phyloP scores from a whole-genome alignment of 2,888 invertebrate genomes.

The Argyresthia goedartella region DNA sequence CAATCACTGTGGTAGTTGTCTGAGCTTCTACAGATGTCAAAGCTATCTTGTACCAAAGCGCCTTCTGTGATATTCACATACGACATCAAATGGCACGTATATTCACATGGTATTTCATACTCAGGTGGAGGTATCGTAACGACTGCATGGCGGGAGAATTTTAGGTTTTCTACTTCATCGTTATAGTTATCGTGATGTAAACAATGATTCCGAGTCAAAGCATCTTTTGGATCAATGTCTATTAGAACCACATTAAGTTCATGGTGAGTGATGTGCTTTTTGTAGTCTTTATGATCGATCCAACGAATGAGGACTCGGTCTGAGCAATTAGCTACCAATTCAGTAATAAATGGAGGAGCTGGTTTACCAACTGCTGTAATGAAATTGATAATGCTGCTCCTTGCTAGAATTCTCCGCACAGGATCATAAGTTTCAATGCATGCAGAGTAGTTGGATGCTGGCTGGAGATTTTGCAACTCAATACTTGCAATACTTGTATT shows the following conservation, averaged over 20 bases:
- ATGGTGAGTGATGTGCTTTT: slow-evolving; percentile 34
- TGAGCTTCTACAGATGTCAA: slow-evolving; percentile 35
- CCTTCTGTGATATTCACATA: slow-evolving; percentile 26
- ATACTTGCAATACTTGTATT: slow-evolving; percentile 18
- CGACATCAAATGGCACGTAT: slow-evolving; percentile 44
- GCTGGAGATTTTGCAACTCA: slow-evolving; percentile 29
- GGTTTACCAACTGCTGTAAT: slow-evolving; percentile 45
- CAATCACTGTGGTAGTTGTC: background rate
- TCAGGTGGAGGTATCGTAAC: slow-evolving; percentile 43
- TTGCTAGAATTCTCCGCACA: slow-evolving; percentile 23
- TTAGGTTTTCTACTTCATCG: slow-evolving; percentile 18
- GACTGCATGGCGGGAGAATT: slow-evolving; percentile 32
- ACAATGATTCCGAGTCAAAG: slow-evolving; percentile 36
- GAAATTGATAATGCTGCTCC: slow-evolving; percentile 44
- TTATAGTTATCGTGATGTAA: slow-evolving; percentile 20
- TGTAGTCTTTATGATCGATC: slow-evolving; percentile 49
- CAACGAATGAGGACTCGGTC: slow-evolving; percentile 37
- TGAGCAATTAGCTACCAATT: slow-evolving; percentile 37
- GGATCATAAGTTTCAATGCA: slow-evolving; percentile 49
- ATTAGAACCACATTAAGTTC: slow-evolving; percentile 44
- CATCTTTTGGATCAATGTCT: slow-evolving; percentile 28
- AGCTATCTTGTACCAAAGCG: slow-evolving; percentile 40
- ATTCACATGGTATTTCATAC: slow-evolving; percentile 44
- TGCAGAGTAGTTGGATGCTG: slow-evolving; percentile 49
- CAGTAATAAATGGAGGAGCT: slow-evolving; percentile 48